Conservation (phyloP, 2,113 vertebrate genomes). For the human (Homo sapiens) region DNA sequence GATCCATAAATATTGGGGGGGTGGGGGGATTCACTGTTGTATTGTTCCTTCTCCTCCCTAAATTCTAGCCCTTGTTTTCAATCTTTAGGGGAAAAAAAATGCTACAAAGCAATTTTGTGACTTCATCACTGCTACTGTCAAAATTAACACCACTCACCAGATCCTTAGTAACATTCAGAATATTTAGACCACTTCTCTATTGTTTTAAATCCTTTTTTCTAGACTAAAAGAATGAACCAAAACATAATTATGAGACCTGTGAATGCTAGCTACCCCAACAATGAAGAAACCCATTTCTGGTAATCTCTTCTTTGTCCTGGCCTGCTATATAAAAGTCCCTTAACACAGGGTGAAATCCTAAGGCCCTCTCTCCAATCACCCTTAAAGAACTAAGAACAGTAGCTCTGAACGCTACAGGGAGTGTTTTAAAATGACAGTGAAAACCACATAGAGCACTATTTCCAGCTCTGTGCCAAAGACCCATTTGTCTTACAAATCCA, state of each 20-base stretch:
- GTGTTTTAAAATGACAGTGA: background rate
- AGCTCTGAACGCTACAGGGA: background rate
- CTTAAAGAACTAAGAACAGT: background rate
- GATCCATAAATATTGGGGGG: background rate
- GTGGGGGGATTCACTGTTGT: background rate
- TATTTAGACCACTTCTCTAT: background rate
- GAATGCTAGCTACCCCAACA: background rate
- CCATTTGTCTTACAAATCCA: background rate
- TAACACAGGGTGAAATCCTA: background rate
- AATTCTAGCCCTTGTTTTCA: background rate
- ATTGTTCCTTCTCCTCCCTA: background rate
- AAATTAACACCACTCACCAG: background rate
- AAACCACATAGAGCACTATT: background rate
- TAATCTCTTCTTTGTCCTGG: background rate
- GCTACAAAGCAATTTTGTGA: background rate
- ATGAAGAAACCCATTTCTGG: background rate
- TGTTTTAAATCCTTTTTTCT: slow-evolving; percentile 5
- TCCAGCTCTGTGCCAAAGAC: background rate
- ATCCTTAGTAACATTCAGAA: background rate
- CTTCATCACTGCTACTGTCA: background rate
- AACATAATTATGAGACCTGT: background rate
- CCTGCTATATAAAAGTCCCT: background rate
- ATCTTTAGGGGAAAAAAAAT: background rate
- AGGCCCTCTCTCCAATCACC: background rate
- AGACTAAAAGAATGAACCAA: background rate